Evolutionary conservation across 2,113 vertebrate species (phyloP).

Genomic region (Heterocephalus glaber): DNA sequence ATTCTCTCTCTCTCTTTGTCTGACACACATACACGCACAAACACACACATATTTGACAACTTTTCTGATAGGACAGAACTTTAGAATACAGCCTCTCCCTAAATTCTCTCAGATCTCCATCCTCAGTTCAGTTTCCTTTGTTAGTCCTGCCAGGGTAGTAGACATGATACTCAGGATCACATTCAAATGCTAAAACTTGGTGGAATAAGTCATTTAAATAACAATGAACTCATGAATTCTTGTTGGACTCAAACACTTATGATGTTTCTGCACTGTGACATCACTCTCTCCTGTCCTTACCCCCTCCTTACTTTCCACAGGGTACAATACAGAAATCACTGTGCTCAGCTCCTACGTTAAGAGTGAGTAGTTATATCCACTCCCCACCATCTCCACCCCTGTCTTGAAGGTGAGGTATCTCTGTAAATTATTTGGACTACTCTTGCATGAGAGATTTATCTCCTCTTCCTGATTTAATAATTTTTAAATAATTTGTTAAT

Average conservation of each 20-base stretch:
- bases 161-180: neutral
- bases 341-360: accelerated
- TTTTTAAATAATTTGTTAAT: neutral
- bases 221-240: neutral
- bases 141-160: neutral
- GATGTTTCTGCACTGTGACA: neutral
- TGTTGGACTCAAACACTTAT: neutral
- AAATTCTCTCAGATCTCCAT: neutral
- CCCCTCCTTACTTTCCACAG: neutral
- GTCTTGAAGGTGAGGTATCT: neutral
- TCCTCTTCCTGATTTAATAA: neutral
- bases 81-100: neutral
- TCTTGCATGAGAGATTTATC: neutral
- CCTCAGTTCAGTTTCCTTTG: neutral
- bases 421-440: neutral
- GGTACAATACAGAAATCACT: neutral
- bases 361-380: neutral
- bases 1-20: neutral
- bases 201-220: neutral
- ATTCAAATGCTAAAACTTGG: neutral
- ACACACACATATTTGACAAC: neutral
- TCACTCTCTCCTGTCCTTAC: accelerated
- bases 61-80: neutral
- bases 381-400: too few relatives aligned
- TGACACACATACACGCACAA: neutral